These are phyloP conservation scores for Dendropsophus ebraccatus DNA, from an alignment of 2,113 vertebrate species.

Conservation along the genomic window DNA sequence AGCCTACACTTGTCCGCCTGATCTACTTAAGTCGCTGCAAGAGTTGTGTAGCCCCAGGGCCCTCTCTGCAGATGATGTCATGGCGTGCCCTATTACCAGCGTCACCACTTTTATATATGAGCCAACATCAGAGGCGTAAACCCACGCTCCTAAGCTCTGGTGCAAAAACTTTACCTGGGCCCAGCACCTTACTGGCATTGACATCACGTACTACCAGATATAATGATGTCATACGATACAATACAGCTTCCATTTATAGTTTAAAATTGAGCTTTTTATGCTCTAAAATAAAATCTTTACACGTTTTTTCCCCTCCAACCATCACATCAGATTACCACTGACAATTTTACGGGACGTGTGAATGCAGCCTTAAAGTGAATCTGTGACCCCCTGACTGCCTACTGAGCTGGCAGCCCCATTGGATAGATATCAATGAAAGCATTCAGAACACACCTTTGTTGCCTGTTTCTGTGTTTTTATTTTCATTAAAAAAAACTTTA, in stretches of 20 bases:
- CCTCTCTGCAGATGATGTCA: slow-evolving; percentile 21
- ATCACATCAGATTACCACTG: too few species aligned
- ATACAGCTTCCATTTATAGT: neutral
- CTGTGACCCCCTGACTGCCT: too few species aligned
- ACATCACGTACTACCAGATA: neutral
- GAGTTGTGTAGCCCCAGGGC: neutral
- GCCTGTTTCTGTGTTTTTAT: too few species aligned
- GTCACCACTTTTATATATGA: neutral
- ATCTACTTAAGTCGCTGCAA: neutral
- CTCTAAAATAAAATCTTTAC: too few species aligned
- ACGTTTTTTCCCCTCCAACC: too few species aligned
- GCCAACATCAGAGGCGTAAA: slow-evolving; percentile 13
- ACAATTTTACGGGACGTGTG: too few species aligned
- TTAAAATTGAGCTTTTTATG: too few species aligned
- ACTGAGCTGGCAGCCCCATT: too few species aligned
- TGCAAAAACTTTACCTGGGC: neutral
- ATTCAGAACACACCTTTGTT: too few species aligned
- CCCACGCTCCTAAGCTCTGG: neutral
- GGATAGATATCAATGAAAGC: too few species aligned
- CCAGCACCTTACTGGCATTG: neutral
- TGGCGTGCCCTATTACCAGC: slow-evolving; percentile 5
- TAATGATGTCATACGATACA: neutral
- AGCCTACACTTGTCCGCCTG: slow-evolving; percentile 16
- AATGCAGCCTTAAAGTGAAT: too few species aligned
- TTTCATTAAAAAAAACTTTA: too few species aligned